Evolutionary conservation across 64 coral and sea anemone species (phyloP), one percentile per base, ranked within the genome.

Genomic region (Montipora cactus): DNA sequence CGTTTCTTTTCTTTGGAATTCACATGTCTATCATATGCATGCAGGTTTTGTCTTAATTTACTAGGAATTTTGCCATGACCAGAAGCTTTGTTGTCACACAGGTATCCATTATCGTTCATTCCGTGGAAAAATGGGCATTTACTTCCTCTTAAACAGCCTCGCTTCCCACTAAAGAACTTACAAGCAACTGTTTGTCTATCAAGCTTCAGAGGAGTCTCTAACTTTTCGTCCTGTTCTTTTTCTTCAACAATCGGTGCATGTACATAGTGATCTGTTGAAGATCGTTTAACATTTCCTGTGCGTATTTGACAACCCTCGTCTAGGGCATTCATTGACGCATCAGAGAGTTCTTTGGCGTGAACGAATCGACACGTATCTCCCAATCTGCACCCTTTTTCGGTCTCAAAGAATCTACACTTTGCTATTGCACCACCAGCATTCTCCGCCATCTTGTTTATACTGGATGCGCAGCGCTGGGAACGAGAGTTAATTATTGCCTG

Each of bases 141-240:
- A 44, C 81, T 74, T 81, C 92, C 93, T 94, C 93, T 92, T 20
- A 73, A 71, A 57, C 96, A 97, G 0, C 96, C 96, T 67, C 48
- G 81, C 77, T 95, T 94, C 58, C 83, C 51, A 28, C 59, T 64
- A 75, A 97, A 97, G 78, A 81, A 95, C 74, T 90, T 94, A 57
- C 96, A 97, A 69, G 76, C 74, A 18, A 57, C 13, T 10, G 50
- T 77, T 94, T 64, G 49, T n/a, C 78, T 90, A 47, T 69, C 61
- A 64, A 47, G 37, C 37, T 37, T 37, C 37, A 37, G 25, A 75
- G 59, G 19, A 44, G 84, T 55, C 44, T 77, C 76, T 87, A 78
- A 83, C 13, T 44, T 18, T 51, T 28, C 1, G 22, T 80, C 49
- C n/a, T 4, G 25, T 18, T 25, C 44, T 8, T 90, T 80, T 55